Evolutionary conservation across 2,113 vertebrate species (phyloP).

Genomic region (human): DNA sequence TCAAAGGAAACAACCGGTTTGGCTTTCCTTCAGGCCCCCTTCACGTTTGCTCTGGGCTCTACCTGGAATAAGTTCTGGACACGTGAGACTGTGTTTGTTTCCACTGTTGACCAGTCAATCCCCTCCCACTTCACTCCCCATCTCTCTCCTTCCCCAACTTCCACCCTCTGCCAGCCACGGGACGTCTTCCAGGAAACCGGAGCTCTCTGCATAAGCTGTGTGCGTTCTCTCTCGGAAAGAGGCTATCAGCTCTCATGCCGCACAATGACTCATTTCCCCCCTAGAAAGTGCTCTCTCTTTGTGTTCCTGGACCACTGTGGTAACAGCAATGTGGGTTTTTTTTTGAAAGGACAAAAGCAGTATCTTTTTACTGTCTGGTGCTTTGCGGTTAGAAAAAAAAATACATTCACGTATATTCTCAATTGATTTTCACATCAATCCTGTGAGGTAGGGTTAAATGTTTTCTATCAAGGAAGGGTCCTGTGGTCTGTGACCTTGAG

Average conservation of each 20-base stretch:
- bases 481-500: not conserved
- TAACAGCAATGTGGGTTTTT: slow-evolving; percentile 13
- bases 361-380: slow-evolving; percentile 30
- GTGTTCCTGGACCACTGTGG: slow-evolving; percentile 32
- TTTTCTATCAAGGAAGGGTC: slow-evolving; percentile 37
- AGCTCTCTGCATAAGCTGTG: not conserved
- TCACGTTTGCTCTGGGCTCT: not conserved
- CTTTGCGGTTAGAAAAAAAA: slow-evolving; percentile 47
- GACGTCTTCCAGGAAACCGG: slow-evolving; percentile 63
- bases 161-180: not conserved
- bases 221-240: slow-evolving; percentile 34
- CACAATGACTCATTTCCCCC: slow-evolving; percentile 49
- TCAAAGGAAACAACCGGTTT: not conserved
- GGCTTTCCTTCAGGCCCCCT: not conserved
- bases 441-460: slow-evolving; percentile 23
- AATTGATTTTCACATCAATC: slow-evolving; percentile 61
- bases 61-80: not conserved
- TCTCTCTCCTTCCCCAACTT: slow-evolving; percentile 38
- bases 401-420: not conserved
- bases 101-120: not conserved
- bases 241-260: not conserved
- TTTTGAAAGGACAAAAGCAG: not conserved
- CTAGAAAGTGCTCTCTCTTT: slow-evolving; percentile 31
- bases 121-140: not conserved
- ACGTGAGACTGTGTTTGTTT: not conserved